Base-by-base conservation (phyloP, 2,113 vertebrate genomes). In the Mus spicilegus region DNA sequence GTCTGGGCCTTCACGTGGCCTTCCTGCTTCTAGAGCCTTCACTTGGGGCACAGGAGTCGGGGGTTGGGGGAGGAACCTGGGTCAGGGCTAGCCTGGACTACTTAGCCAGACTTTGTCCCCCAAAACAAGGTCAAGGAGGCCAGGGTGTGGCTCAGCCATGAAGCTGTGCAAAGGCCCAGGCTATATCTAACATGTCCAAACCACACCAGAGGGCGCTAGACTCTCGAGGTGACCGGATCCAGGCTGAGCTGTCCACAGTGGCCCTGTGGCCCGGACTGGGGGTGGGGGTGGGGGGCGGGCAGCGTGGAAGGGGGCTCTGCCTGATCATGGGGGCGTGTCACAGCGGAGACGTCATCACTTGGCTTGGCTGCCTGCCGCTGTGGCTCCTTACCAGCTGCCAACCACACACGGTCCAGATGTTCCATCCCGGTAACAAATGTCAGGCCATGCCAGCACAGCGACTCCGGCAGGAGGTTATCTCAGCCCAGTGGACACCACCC, bases 321-420 rank as follows among this genome's bases (percentile, higher is more conserved):
- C 4, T 86, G 42, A 58, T 42, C 26, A 28, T 33, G 84, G 39
- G 63, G 69, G 69, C 14, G 14, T 17, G 58, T 76, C 51, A 65
- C 17, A 4, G 0, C 13, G 5, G 67, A 39, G 87, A 65, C 3
- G 42, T 42, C 63, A 0, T 63, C 0, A 3, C 13, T 46, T 28
- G 39, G 1, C 73, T 28, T 28, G 39, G 1, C 73, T 28, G 26
- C 0, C 7, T 6, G 0, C 78, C 0, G 0, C 46, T 70, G n/a
- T 4, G 1, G 65, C 63, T 77, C 0, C 0, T 81, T 81, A 33
- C 96, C 98, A 97, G 96, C 81, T 97, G 98, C 97, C 56, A 9
- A 96, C 2, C 33, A 61, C 69, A 46, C 0, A 42, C 0, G 4
- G 30, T 72, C 95, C 99, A 98, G 98, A 94, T 98, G 98, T 97